Base-by-base conservation (phyloP, 2,113 vertebrate genomes). In the Astur gentilis region DNA sequence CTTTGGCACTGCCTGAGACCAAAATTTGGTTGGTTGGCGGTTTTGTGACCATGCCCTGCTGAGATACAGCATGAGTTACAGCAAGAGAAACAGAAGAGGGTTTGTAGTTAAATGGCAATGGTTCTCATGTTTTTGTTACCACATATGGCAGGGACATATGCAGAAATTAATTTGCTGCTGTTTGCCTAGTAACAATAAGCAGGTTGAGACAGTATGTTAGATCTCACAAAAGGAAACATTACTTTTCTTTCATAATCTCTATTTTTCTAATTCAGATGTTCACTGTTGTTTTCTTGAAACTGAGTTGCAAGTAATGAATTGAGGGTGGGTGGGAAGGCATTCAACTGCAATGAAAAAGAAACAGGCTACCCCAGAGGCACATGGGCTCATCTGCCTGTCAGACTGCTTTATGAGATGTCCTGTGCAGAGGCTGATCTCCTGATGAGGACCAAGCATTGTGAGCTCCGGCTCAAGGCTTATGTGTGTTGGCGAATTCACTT, bases 101-200 rank as follows among this genome's bases (percentile, higher is more conserved):
- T 36, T 95, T 83, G 10, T 89, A 36, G 79, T 93, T 79, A 84
- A 92, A 91, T n/a, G 93, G 86, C 84, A 95, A 38, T 49, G 11
- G 5, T 82, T 89, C 61, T 91, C 4, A 0, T 87, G 91, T 49
- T 26, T 94, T 91, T 94, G 81, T 77, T 58, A 58, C 58, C 31
- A 34, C 91, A 79, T 87, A 91, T 84, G 83, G 69, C 81, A 85
- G 80, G 72, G 73, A 76, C 83, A 95, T 61, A 44, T 4, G 78
- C 89, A 95, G 93, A 65, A 84, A 87, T 58, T 31, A 40, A 67
- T 92, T 83, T 93, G 81, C 83, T 82, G 83, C 52, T 89, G 47
- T 84, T 89, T 78, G 69, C 91, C 64, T 66, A 57, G 77, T 71
- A 87, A 95, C 80, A 95, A 95, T 67, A 65, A 81, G 89, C 92